phyloP scores from a whole-genome alignment of 2,113 vertebrate species.

The Sphaerodactylus townsendi region DNA sequence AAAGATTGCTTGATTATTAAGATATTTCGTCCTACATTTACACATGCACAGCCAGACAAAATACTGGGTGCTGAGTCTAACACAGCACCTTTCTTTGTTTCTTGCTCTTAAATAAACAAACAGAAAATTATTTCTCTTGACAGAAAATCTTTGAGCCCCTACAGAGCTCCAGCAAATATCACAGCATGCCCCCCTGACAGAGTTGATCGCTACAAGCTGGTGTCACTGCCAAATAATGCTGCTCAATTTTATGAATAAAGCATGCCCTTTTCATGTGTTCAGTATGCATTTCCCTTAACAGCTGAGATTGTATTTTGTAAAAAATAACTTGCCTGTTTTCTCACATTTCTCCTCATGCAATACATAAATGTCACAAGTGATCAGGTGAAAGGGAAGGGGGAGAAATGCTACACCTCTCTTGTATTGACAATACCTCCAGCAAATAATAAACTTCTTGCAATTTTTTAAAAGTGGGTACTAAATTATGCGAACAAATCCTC shows the following conservation, averaged over 20 bases:
- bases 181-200: conserved; percentile 47
- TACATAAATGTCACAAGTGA: conserved; percentile 66
- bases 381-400: conserved; percentile 22
- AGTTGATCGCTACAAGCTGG: conserved; percentile 50
- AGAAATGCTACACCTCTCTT: conserved; percentile 43
- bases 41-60: not conserved
- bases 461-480: conserved; percentile 69
- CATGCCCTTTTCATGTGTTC: conserved; percentile 45
- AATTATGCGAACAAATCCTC: conserved; percentile 67
- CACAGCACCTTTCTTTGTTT: not conserved
- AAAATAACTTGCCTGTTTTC: conserved; percentile 54
- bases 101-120: conserved; percentile 1
- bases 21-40: not conserved
- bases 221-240: conserved; percentile 50
- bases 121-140: conserved; percentile 16
- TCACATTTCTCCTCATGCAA: conserved; percentile 44
- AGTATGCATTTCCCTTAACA: conserved; percentile 29
- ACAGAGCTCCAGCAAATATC: conserved; percentile 40
- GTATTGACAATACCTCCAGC: conserved; percentile 51
- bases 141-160: conserved; percentile 11
- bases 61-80: conserved; percentile 14
- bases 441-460: conserved; percentile 67
- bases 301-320: conserved; percentile 47
- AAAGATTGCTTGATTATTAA: not conserved
- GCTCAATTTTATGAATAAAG: conserved; percentile 41